Evolutionary conservation across 2,113 vertebrate genomes (phyloP).

Genomic region (Cyanoderma ruficeps): DNA sequence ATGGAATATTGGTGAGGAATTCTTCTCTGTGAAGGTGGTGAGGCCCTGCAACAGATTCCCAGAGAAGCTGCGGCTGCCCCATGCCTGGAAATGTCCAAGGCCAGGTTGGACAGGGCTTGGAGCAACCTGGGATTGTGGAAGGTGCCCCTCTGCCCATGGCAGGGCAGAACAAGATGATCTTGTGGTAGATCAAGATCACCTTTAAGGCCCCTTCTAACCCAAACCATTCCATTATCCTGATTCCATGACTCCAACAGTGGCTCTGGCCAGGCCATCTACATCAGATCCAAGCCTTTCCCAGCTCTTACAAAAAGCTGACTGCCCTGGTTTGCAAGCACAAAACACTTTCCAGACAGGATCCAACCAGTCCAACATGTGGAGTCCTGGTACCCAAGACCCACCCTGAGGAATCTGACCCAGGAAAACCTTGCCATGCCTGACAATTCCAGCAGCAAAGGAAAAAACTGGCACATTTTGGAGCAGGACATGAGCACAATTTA

Average conservation of each 20-base stretch:
- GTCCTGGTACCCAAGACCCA: background rate
- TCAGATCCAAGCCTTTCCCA: background rate
- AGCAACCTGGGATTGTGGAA: background rate
- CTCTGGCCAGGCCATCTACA: background rate
- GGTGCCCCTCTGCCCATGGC: background rate
- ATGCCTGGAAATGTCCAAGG: background rate
- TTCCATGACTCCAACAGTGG: background rate
- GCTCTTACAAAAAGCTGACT: background rate
- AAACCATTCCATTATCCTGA: background rate
- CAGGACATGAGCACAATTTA: background rate
- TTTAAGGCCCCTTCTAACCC: background rate
- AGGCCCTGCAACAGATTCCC: background rate
- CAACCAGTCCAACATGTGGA: background rate
- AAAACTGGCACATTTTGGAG: background rate
- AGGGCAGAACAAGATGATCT: background rate
- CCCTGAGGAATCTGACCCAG: background rate
- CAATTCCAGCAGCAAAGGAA: background rate
- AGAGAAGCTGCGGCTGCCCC: background rate
- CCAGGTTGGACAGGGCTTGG: background rate
- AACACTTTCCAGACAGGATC: background rate
- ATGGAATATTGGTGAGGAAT: background rate
- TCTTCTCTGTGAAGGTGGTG: fast-evolving
- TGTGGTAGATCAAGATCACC: background rate
- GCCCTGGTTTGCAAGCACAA: background rate
- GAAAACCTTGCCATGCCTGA: background rate